Percentiles rank a stretch among this genome's conserved stretches.
These are phyloP conservation scores for Rutilus rutilus DNA, from an alignment of 2,113 vertebrate species.

Conservation along the genomic window DNA sequence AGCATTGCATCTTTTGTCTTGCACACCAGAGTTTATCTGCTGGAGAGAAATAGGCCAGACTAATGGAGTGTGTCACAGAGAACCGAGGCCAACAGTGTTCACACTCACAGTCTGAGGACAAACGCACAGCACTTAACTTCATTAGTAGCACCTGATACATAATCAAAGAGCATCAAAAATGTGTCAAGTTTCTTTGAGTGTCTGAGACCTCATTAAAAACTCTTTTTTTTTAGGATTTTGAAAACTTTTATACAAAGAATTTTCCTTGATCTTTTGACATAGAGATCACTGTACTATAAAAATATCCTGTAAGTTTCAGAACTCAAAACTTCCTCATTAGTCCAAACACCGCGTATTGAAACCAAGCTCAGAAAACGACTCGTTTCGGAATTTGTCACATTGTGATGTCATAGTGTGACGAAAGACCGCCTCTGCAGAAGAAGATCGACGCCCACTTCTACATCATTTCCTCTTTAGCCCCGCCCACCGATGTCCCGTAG, in stretches of 20 bases:
- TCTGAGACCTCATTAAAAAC: background rate
- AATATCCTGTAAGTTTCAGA: no score
- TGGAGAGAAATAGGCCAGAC: slow-evolving; percentile 28
- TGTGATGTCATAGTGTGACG: no score
- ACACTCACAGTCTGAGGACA: background rate
- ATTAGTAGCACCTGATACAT: background rate
- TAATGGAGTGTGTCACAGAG: slow-evolving; percentile 21
- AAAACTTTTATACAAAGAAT: background rate
- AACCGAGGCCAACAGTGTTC: slow-evolving; percentile 1
- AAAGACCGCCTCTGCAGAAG: no score
- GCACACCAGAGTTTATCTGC: background rate
- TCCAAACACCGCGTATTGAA: no score
- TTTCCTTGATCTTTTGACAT: no score
- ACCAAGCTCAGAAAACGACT: no score
- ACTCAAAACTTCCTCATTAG: no score
- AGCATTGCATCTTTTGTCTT: slow-evolving; percentile 18
- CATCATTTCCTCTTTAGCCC: no score
- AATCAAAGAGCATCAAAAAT: background rate
- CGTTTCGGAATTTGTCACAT: no score
- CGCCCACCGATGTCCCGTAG: no score
- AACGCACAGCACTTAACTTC: background rate
- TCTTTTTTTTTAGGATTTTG: background rate
- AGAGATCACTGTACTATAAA: no score
- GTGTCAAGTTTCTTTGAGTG: background rate
- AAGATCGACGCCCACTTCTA: no score